These are phyloP conservation scores for Sciurus carolinensis DNA, from an alignment of 2,797 vertebrate species.

Conservation along the genomic window DNA sequence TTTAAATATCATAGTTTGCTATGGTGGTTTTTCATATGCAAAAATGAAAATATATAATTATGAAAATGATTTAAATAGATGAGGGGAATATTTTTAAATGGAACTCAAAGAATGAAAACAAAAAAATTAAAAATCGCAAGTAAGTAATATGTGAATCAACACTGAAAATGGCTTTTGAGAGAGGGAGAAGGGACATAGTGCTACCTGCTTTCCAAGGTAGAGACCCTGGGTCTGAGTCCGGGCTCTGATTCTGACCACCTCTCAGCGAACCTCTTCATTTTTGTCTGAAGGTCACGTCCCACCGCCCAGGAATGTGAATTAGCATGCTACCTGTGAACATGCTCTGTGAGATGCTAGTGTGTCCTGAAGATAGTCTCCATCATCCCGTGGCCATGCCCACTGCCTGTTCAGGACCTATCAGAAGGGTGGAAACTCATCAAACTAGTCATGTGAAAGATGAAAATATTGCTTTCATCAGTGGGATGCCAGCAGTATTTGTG, in stretches of 20 bases:
- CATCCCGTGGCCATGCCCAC: background rate
- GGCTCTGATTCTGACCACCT: background rate
- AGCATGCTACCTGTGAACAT: background rate
- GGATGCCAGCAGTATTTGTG: background rate
- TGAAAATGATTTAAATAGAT: background rate
- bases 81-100: background rate
- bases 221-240: background rate
- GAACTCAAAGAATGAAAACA: background rate
- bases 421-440: background rate
- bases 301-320: background rate
- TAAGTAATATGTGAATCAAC: background rate
- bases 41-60: background rate
- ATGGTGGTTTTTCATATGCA: background rate
- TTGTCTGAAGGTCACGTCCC: background rate
- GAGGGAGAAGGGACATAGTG: background rate
- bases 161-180: background rate
- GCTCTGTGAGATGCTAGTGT: background rate
- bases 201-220: too few relatives aligned
- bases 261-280: background rate
- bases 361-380: background rate
- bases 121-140: background rate
- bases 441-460: background rate
- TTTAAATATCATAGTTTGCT: background rate
- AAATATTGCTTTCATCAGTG: background rate
- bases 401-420: background rate